Percentiles rank a stretch among this genome's conserved stretches.
These are phyloP conservation scores for Meghimatium bilineatum DNA, from an alignment of 2,888 invertebrate genomes.

Conservation along the genomic window DNA sequence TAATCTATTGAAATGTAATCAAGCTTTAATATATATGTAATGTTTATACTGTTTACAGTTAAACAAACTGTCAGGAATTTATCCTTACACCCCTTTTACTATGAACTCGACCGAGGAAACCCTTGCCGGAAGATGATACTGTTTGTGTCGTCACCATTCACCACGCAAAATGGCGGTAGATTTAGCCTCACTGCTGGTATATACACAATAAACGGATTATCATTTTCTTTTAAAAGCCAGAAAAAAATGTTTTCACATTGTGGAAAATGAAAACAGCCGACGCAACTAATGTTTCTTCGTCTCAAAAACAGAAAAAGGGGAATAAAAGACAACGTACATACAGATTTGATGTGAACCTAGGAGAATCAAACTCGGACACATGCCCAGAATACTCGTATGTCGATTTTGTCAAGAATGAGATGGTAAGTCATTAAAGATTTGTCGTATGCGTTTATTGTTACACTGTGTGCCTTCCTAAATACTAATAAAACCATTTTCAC, in stretches of 20 bases:
- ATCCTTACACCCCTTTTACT: constrained; percentile 2
- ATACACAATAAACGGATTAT: neutral
- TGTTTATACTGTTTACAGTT: neutral
- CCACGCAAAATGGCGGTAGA: constrained; percentile 70
- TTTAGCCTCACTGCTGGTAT: constrained; percentile 62
- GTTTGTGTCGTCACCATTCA: constrained; percentile 27
- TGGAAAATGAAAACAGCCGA: constrained; percentile 86
- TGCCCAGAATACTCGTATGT: constrained; percentile 96
- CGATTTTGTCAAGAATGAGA: constrained; percentile 82
- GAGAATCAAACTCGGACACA: constrained; percentile 91
- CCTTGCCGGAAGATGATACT: constrained; percentile 38
- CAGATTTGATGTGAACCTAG: constrained; percentile 88
- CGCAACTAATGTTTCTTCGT: constrained; percentile 83
- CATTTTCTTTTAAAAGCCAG: neutral
- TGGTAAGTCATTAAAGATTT: constrained; percentile 63
- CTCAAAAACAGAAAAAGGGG: constrained; percentile 79
- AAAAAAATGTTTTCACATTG: constrained; percentile 77
- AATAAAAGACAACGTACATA: constrained; percentile 83
- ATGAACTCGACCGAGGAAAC: constrained; percentile 26
- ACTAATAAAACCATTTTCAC: neutral
- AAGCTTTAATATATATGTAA: too few species aligned
- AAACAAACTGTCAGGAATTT: neutral
- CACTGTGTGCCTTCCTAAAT: constrained; percentile 6
- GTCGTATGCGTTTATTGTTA: too few species aligned
- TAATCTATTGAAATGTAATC: too few species aligned